These are phyloP conservation scores for Tor tambroides DNA, from an alignment of 2,113 vertebrate species.

Conservation along the genomic window DNA sequence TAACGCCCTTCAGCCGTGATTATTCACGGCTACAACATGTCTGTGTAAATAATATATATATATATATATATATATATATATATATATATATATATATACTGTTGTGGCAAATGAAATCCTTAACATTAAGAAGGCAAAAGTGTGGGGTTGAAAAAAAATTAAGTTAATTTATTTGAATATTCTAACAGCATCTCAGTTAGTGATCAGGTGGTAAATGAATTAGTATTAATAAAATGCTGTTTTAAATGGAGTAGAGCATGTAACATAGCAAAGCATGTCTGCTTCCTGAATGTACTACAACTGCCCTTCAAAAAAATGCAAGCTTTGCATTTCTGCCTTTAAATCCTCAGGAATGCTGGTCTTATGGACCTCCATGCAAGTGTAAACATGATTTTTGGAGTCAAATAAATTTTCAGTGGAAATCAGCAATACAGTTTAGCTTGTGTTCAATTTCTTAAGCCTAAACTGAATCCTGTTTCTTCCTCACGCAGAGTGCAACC, in stretches of 20 bases:
- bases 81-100: too few species aligned
- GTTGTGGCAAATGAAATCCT: too few species aligned
- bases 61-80: too few species aligned
- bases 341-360: not conserved
- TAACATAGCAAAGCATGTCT: not conserved
- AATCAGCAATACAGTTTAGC: not conserved
- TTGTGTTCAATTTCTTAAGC: not conserved
- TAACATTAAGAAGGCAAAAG: too few species aligned
- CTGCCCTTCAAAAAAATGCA: not conserved
- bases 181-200: not conserved
- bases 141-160: too few species aligned
- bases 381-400: not conserved
- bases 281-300: not conserved
- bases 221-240: not conserved
- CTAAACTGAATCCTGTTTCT: not conserved
- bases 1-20: too few species aligned
- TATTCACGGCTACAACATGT: too few species aligned
- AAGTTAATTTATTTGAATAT: not conserved
- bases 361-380: not conserved
- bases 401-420: not conserved
- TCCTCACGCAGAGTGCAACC: slow-evolving; percentile 82
- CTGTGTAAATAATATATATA: too few species aligned
- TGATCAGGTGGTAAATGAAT: not conserved
- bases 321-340: not conserved
- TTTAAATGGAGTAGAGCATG: not conserved